Evolutionary conservation across 2,888 invertebrate species (phyloP).

Genomic region (Eutolmus rufibarbis): DNA sequence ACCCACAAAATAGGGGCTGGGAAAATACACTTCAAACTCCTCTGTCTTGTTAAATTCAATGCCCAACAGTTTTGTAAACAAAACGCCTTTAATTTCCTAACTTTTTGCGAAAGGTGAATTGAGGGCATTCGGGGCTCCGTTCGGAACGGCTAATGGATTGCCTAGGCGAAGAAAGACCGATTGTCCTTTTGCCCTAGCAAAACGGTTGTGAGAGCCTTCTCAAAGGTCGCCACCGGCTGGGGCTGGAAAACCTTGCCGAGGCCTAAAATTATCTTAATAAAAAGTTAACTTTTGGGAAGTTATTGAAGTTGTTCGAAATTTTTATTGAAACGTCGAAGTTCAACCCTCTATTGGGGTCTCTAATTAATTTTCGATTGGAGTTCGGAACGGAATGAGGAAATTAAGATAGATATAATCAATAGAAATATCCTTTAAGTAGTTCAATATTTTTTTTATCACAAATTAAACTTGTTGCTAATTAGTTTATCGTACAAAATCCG

Average conservation of each 20-base stretch:
- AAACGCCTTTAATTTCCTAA: conserved; percentile 10
- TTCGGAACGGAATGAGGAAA: not conserved
- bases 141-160: not conserved
- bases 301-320: not conserved
- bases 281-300: not conserved
- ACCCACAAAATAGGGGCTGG: not conserved
- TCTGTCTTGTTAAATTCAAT: not conserved
- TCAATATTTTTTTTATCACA: not conserved
- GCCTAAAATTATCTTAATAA: not conserved
- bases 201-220: not conserved
- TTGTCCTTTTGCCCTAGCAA: not conserved
- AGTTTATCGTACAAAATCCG: not conserved
- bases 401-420: not conserved
- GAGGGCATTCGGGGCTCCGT: not conserved
- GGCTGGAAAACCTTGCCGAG: not conserved
- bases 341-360: not conserved
- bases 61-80: conserved; percentile 15
- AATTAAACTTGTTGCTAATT: not conserved
- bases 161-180: not conserved
- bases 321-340: not conserved
- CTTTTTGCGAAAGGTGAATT: not conserved
- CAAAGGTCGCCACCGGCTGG: not conserved
- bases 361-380: not conserved
- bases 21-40: not conserved
- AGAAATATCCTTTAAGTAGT: not conserved